Conservation (phyloP, 2,888 invertebrate genomes). For the Drosophila subsilvestris region DNA sequence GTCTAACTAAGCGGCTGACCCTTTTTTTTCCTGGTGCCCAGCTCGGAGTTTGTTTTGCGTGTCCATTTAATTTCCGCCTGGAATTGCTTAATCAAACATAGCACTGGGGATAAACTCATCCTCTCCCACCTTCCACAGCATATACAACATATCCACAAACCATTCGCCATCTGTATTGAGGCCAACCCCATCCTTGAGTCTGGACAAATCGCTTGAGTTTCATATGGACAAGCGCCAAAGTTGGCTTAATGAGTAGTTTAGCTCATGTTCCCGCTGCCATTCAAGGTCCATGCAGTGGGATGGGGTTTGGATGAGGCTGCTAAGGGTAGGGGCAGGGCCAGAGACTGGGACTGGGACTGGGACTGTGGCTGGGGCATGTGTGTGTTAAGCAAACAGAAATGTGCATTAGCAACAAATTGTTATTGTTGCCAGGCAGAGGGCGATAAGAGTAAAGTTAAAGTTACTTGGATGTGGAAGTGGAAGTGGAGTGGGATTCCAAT, state of each 20-base stretch:
- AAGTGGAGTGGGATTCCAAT: not conserved
- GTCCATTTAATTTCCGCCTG: constrained; percentile 81
- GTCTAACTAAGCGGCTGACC: constrained; percentile 35
- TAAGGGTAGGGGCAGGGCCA: not conserved
- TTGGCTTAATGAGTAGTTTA: constrained; percentile 67
- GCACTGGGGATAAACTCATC: constrained; percentile 46
- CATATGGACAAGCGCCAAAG: constrained; percentile 47
- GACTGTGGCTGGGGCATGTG: constrained; percentile 6
- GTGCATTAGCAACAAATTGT: constrained; percentile 76
- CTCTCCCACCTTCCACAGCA: not conserved
- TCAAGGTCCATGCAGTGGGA: not conserved
- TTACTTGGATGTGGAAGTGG: not conserved
- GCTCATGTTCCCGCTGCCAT: constrained; percentile 41
- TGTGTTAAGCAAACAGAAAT: constrained; percentile 56
- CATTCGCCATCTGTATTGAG: constrained; percentile 4
- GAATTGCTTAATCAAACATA: constrained; percentile 77
- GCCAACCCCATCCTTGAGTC: constrained; percentile 7
- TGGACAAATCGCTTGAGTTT: constrained; percentile 49
- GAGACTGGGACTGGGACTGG: not conserved
- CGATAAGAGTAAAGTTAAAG: constrained; percentile 44
- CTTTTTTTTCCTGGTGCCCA: constrained; percentile 40
- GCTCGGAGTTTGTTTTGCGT: constrained; percentile 70
- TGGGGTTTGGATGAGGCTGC: not conserved
- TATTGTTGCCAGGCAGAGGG: constrained; percentile 61
- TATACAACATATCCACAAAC: not conserved